A percentile compares a stretch with the other conserved stretches of the same genome.
These are phyloP conservation scores for Onychorhynchus coronatus DNA, from an alignment of 2,113 vertebrate species.

Conservation along the genomic window DNA sequence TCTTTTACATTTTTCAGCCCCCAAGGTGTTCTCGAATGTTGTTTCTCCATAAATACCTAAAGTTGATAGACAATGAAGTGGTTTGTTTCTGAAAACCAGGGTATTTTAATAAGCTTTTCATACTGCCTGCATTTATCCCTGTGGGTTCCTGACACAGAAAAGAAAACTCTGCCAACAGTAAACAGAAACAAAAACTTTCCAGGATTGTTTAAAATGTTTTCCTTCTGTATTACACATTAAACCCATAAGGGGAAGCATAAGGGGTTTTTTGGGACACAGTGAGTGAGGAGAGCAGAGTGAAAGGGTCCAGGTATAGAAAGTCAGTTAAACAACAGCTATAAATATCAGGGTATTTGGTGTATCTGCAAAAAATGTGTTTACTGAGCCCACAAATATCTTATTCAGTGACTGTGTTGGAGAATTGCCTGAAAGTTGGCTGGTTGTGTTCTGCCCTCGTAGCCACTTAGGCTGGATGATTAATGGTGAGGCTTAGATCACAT, in stretches of 20 bases:
- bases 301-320: not conserved
- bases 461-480: accelerated
- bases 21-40: not conserved
- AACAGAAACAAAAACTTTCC: not conserved
- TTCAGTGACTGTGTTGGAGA: accelerated
- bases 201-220: not conserved
- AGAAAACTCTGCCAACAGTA: not conserved
- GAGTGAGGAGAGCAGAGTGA: not conserved
- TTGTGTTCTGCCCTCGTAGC: not conserved
- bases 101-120: not conserved
- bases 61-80: slow-evolving; percentile 22
- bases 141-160: not conserved
- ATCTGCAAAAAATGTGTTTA: not conserved
- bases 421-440: accelerated
- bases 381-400: accelerated
- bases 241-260: accelerated
- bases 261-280: not conserved
- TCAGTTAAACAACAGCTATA: not conserved
- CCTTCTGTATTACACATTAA: not conserved
- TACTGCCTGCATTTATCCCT: not conserved
- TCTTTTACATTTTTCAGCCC: not conserved
- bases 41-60: not conserved
- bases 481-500: accelerated
- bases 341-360: not conserved
- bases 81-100: not conserved